phyloP scores from a whole-genome alignment of 2,113 vertebrate genomes.

The Ophiodon elongatus region DNA sequence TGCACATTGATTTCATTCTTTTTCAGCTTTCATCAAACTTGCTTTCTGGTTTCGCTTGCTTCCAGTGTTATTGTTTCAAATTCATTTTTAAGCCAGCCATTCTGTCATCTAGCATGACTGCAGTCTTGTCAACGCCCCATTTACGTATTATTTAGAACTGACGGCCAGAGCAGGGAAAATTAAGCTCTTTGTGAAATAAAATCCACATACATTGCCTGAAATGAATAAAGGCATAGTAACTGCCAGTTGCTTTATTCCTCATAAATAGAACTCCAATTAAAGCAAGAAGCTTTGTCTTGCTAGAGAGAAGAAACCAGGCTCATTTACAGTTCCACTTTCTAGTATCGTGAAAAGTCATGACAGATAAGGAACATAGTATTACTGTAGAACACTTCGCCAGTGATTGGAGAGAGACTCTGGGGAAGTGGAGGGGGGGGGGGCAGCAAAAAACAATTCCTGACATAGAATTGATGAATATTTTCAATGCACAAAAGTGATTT shows the following conservation, averaged over 20 bases:
- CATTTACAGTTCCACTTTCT: slow-evolving; percentile 66
- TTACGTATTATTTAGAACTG: slow-evolving; percentile 62
- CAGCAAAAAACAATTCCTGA: slow-evolving; percentile 73
- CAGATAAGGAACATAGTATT: slow-evolving; percentile 70
- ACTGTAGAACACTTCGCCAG: slow-evolving; percentile 59
- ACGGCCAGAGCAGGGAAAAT: slow-evolving; percentile 36
- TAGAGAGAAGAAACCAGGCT: slow-evolving; percentile 59
- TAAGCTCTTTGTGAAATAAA: slow-evolving; percentile 65
- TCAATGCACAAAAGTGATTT: slow-evolving; percentile 71
- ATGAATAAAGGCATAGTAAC: slow-evolving; percentile 62
- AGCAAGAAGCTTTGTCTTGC: slow-evolving; percentile 66
- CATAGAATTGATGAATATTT: slow-evolving; percentile 70
- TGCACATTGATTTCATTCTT: slow-evolving; percentile 2
- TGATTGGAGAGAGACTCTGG: slow-evolving; percentile 69
- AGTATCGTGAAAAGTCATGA: slow-evolving; percentile 70
- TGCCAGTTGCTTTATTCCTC: slow-evolving; percentile 64
- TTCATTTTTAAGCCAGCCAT: slow-evolving; percentile 37
- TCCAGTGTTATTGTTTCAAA: slow-evolving; percentile 34
- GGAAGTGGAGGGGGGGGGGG: slow-evolving; percentile 14
- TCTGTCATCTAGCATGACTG: slow-evolving; percentile 34
- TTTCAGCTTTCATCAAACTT: slow-evolving; percentile 8
- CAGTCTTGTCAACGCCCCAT: slow-evolving; percentile 42
- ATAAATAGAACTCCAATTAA: slow-evolving; percentile 77
- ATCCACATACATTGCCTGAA: slow-evolving; percentile 42
- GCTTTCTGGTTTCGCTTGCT: background rate